phyloP scores from a whole-genome alignment of 2,888 invertebrate species.

The Blastobasis lacticolella region DNA sequence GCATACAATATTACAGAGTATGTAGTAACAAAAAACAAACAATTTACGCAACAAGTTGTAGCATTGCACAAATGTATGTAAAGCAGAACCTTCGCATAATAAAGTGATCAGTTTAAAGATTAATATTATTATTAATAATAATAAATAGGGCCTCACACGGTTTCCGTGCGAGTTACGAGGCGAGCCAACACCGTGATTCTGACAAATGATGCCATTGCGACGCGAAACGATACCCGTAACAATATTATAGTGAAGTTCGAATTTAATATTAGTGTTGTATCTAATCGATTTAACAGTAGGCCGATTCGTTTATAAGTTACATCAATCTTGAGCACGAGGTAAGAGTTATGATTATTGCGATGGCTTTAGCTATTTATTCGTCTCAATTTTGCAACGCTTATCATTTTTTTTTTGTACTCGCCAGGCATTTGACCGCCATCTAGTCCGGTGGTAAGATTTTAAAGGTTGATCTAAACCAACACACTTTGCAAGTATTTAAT shows the following conservation, averaged over 20 bases:
- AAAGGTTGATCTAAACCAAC: no score
- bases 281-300: slow-evolving; percentile 5
- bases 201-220: background rate
- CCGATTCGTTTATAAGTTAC: background rate
- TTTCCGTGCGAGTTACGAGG: background rate
- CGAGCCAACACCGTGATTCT: slow-evolving; percentile 1
- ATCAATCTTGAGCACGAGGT: no score
- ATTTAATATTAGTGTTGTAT: background rate
- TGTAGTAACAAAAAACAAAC: background rate
- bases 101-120: slow-evolving; percentile 13
- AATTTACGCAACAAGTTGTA: slow-evolving; percentile 2
- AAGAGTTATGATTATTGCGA: no score
- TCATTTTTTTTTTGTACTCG: no score
- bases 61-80: background rate
- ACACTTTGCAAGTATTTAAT: no score
- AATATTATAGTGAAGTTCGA: slow-evolving; percentile 1
- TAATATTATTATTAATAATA: background rate
- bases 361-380: no score
- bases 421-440: no score
- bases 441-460: no score
- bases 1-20: background rate
- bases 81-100: slow-evolving; percentile 13
- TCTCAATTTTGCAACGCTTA: no score
- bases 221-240: background rate
- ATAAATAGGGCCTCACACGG: background rate